Evolutionary conservation across 2,797 vertebrate species (phyloP).

Genomic region (Cercopithecus diana): DNA sequence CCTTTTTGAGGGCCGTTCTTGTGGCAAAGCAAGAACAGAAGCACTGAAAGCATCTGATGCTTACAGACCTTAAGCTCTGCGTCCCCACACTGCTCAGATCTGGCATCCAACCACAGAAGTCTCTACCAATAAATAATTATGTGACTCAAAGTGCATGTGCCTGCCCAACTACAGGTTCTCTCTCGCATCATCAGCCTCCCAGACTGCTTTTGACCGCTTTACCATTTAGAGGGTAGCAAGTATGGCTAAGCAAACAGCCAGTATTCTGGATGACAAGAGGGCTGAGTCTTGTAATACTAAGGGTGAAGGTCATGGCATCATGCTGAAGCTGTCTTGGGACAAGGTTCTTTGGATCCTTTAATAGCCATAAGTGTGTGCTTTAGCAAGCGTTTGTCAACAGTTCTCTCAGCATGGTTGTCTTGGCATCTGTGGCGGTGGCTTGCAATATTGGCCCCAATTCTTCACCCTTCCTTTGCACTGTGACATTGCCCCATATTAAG

Average conservation of each 20-base stretch:
- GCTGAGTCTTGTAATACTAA: background rate
- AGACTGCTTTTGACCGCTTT: background rate
- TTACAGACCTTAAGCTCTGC: background rate
- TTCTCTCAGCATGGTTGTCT: background rate
- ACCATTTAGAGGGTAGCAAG: background rate
- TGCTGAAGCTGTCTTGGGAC: background rate
- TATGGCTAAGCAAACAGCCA: background rate
- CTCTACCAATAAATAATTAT: background rate
- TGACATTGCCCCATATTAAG: background rate
- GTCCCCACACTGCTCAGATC: background rate
- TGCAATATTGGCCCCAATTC: background rate
- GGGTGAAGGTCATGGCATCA: background rate
- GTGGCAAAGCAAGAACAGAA: slow-evolving; percentile 64
- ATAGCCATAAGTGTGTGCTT: background rate
- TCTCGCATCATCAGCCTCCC: accelerated
- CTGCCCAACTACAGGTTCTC: background rate
- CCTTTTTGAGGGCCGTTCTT: slow-evolving; percentile 38
- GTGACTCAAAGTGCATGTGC: background rate
- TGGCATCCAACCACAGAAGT: background rate
- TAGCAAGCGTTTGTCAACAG: background rate
- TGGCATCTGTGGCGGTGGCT: background rate
- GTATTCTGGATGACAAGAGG: background rate
- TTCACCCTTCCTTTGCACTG: background rate
- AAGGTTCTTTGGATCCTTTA: background rate
- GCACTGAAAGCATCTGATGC: slow-evolving; percentile 19